These are phyloP conservation scores for Triplophysa bombifrons DNA, from an alignment of 2,797 vertebrate genomes.

Conservation along the genomic window DNA sequence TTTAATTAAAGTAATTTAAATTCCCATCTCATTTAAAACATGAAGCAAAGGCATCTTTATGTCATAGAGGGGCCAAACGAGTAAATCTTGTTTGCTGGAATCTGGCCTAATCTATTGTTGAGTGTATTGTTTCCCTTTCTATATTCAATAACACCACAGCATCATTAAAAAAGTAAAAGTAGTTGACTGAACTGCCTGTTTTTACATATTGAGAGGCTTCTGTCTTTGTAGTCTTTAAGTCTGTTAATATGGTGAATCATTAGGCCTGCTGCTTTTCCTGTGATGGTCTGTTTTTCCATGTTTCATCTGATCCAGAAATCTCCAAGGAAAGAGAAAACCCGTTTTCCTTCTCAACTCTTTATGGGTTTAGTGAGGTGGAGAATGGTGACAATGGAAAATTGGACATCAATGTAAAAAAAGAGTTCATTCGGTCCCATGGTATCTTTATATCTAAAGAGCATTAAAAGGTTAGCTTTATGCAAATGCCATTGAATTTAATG, in stretches of 20 bases:
- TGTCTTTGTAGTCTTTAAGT: conserved; percentile 47
- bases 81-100: conserved; percentile 1
- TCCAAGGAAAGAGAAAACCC: conserved; percentile 67
- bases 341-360: conserved; percentile 75
- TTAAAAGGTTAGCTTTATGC: conserved; percentile 67
- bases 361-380: conserved; percentile 66
- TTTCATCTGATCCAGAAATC: conserved; percentile 65
- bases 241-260: conserved; percentile 72
- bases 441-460: conserved; percentile 64
- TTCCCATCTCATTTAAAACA: not conserved
- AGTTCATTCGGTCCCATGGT: conserved; percentile 60
- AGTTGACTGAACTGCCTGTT: conserved; percentile 7
- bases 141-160: not conserved
- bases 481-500: conserved; percentile 61
- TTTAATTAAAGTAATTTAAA: not conserved
- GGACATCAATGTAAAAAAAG: conserved; percentile 71
- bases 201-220: conserved; percentile 50
- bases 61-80: not conserved
- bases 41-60: not conserved
- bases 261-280: conserved; percentile 68
- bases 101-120: not conserved
- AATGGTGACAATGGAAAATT: conserved; percentile 57
- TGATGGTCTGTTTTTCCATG: conserved; percentile 68
- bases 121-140: conserved; percentile 12
- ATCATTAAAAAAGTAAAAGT: conserved; percentile 26